phyloP scores from a whole-genome alignment of 2,888 invertebrate genomes.

The Rhamnusium bicolor region DNA sequence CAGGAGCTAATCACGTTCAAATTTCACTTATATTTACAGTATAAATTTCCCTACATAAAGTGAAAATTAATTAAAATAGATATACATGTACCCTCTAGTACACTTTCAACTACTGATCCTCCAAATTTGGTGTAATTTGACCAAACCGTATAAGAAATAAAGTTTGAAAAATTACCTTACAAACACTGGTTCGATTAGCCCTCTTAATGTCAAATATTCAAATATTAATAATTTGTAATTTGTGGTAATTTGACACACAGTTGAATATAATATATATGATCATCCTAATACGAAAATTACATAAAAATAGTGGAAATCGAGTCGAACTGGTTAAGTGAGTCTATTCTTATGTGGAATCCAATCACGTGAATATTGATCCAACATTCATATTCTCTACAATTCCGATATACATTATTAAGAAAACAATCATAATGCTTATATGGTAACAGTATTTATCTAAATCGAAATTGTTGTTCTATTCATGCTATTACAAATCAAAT shows the following conservation, averaged over 20 bases:
- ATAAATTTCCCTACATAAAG: too few relatives aligned
- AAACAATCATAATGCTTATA: conserved; percentile 26
- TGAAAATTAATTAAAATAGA: too few relatives aligned
- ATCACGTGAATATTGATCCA: conserved; percentile 28
- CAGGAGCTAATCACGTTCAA: too few relatives aligned
- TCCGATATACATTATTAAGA: conserved; percentile 25
- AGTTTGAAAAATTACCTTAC: too few relatives aligned
- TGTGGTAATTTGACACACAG: not conserved
- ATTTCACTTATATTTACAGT: too few relatives aligned
- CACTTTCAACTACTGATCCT: too few relatives aligned
- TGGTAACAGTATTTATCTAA: conserved; percentile 16
- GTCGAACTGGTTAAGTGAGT: conserved; percentile 14
- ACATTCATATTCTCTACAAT: conserved; percentile 25
- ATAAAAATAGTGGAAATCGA: conserved; percentile 21
- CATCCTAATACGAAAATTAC: not conserved
- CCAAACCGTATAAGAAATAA: too few relatives aligned
- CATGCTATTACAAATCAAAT: conserved; percentile 6
- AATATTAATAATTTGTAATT: too few relatives aligned
- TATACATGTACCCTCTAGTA: too few relatives aligned
- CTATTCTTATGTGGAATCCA: conserved; percentile 25
- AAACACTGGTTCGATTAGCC: too few relatives aligned
- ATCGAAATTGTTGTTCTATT: conserved; percentile 14
- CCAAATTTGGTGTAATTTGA: too few relatives aligned
- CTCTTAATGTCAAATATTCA: too few relatives aligned
- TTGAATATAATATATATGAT: not conserved